Conservation (phyloP, 2,888 invertebrate genomes). For the Crepidodera aurea region DNA sequence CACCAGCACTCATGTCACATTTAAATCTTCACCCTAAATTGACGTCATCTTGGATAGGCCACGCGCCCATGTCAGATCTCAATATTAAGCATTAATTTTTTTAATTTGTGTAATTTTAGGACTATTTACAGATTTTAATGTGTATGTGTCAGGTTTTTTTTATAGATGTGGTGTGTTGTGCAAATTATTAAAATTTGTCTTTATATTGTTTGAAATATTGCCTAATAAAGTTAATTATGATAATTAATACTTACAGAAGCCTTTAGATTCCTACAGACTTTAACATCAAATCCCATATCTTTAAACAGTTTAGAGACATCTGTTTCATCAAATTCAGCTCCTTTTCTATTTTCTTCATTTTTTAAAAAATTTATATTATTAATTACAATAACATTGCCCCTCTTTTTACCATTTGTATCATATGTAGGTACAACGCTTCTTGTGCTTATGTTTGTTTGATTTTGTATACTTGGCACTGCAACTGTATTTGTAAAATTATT, state of each 20-base stretch:
- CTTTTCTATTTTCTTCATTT: constrained; percentile 57
- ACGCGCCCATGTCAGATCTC: no score
- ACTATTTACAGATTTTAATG: no score
- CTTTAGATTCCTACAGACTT: constrained; percentile 61
- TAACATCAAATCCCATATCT: constrained; percentile 67
- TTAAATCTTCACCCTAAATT: no score
- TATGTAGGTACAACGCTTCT: constrained; percentile 48
- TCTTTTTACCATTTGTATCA: constrained; percentile 47
- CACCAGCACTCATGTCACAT: no score
- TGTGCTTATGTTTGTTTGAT: constrained; percentile 10
- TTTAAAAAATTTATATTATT: constrained; percentile 56
- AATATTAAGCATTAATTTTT: no score
- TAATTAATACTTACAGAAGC: constrained; percentile 56
- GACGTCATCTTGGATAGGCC: no score
- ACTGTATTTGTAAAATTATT: not conserved
- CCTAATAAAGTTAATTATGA: no score
- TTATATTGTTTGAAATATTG: no score
- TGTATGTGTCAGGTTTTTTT: no score
- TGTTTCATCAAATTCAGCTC: constrained; percentile 69
- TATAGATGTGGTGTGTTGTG: no score
- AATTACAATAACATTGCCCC: constrained; percentile 55
- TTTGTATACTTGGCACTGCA: not conserved
- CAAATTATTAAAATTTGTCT: no score
- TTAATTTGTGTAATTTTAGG: no score
- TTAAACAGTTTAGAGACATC: constrained; percentile 68